Evolutionary conservation across 2,113 vertebrate species (phyloP).

Genomic region (Esox niger): DNA sequence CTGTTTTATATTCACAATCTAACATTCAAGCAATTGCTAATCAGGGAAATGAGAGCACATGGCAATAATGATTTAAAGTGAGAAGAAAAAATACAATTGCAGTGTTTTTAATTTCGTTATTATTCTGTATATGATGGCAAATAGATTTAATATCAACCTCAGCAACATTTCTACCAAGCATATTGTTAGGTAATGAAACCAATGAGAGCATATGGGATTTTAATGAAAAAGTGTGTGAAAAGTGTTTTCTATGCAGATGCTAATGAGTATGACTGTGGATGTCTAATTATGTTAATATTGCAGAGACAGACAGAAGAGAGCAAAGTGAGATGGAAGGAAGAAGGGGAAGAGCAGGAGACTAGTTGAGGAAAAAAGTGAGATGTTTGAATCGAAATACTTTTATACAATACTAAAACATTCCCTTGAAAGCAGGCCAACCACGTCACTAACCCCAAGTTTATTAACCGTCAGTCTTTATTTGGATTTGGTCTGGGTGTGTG

Average conservation of each 20-base stretch:
- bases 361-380: not conserved
- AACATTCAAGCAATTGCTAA: not conserved
- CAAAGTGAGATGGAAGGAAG: not conserved
- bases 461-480: not conserved
- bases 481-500: not conserved
- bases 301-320: not conserved
- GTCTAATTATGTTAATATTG: not conserved
- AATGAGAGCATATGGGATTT: not conserved
- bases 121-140: not conserved
- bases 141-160: not conserved
- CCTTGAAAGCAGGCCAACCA: conserved; percentile 8
- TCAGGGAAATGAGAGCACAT: not conserved
- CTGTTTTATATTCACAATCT: not conserved
- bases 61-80: not conserved
- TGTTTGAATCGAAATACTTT: not conserved
- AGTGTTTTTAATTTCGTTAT: not conserved
- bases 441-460: not conserved
- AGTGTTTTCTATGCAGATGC: not conserved
- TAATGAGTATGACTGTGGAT: not conserved
- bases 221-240: not conserved
- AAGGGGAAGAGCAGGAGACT: not conserved
- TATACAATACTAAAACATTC: conserved; percentile 1
- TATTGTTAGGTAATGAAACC: not conserved
- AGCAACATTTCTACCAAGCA: not conserved
- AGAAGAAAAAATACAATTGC: not conserved